A percentile compares a stretch with the other conserved stretches of the same genome.
Evolutionary conservation across 1,140 invertebrate genomes (phyloP).

Genomic region (Calephelis virginiensis): DNA sequence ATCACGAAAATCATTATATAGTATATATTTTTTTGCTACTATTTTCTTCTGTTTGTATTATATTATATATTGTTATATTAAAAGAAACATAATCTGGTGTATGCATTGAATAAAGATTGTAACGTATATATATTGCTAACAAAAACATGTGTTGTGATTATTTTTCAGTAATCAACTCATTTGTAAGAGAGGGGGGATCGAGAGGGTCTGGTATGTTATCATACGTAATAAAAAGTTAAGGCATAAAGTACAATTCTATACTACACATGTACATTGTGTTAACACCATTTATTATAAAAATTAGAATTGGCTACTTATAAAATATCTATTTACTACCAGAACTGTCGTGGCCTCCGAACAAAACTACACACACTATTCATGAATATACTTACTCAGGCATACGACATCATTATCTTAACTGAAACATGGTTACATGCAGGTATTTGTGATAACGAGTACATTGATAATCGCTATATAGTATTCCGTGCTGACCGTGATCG

Average conservation of each 20-base stretch:
- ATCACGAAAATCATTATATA: not conserved
- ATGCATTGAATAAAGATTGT: too few relatives aligned
- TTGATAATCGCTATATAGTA: not conserved
- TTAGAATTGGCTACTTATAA: not conserved
- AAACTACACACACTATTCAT: slow-evolving; percentile 28
- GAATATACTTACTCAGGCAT: slow-evolving; percentile 21
- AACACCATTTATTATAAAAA: not conserved
- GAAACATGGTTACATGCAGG: too few relatives aligned
- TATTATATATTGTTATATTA: too few relatives aligned
- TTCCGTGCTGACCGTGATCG: slow-evolving; percentile 27
- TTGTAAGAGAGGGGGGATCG: too few relatives aligned
- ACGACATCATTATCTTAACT: slow-evolving; percentile 21
- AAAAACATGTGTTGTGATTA: too few relatives aligned
- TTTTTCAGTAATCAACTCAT: too few relatives aligned
- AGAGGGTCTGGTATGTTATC: too few relatives aligned
- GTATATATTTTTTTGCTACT: not conserved
- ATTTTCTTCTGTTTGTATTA: too few relatives aligned
- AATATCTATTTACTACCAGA: slow-evolving; percentile 27
- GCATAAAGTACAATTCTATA: not conserved
- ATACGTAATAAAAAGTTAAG: too few relatives aligned
- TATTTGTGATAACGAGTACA: too few relatives aligned
- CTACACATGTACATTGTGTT: not conserved
- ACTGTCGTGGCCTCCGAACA: slow-evolving; percentile 26
- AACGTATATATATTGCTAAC: too few relatives aligned
- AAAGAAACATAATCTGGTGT: too few relatives aligned